Base-by-base conservation (phyloP, 1,140 invertebrate species). In the Nymphalis io region DNA sequence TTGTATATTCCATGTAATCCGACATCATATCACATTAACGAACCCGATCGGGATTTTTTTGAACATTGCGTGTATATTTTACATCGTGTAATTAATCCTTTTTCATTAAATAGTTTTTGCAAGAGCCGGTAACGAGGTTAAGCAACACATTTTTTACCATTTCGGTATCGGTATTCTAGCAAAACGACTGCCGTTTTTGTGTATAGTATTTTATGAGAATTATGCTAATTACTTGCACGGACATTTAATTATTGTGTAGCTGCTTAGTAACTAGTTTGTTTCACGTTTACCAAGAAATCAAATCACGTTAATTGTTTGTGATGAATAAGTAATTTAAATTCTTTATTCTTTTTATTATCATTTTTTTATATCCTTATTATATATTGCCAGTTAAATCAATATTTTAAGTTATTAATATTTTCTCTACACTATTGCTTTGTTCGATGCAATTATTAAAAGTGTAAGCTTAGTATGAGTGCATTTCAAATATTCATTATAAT, bases 11-110 rank as follows among this genome's bases (percentile, higher is more conserved):
- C 23, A 12, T 51, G 60, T 46, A 63, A 63, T 48, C 44, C 3
- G 18, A 62, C 27, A 67, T 42, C 39, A 51, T 48, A 60, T 44
- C 46, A 58, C 44, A 60, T 66, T 51, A 44, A 60, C 38, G 18
- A 53, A 21, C 61, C 46, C 66, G 58, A 61, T 68, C 11, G 5
- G 38, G 12, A 20, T 51, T 60, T 60, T 68, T 68, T 61, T 18
- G 6, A 21, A 60, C 66, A 55, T 55, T n/a, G 20, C 58, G 59
- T 60, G 66, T 68, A 53, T n/a, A 60, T 68, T 68, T 68, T 51
- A 33, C 27, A 39, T 55, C 42, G 55, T 39, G 57, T 67, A 66
- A 66, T 66, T 66, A 66, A 66, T 59, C 16, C 18, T 59, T 67
- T 66, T 58, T 58, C 59, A 57, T 38, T 46, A 39, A 33, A 20